These are phyloP conservation scores for Leucophenga montana DNA, from an alignment of 2,888 invertebrate genomes.

Conservation along the genomic window DNA sequence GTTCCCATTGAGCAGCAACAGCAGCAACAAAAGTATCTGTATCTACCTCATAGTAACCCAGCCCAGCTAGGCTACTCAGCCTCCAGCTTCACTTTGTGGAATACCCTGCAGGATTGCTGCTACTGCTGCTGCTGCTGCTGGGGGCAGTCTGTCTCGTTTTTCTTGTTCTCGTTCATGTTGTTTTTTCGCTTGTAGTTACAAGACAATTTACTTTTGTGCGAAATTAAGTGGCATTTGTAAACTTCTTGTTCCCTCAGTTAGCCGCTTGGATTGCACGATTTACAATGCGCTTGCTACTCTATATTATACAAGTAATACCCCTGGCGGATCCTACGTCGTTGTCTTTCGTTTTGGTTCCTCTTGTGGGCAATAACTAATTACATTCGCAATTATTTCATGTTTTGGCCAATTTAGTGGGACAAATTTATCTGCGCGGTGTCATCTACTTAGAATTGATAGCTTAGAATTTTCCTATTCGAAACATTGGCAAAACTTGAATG, in stretches of 20 bases:
- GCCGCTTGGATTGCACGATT: constrained; percentile 39
- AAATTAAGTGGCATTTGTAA: constrained; percentile 69
- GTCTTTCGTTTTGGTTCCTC: constrained; percentile 17
- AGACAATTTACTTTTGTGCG: constrained; percentile 72
- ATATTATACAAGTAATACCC: constrained; percentile 30
- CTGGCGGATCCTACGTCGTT: constrained; percentile 21
- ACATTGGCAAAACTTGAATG: constrained; percentile 51
- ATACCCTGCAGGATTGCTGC: constrained; percentile 1
- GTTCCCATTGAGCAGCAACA: constrained; percentile 30
- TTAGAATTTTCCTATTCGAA: constrained; percentile 42
- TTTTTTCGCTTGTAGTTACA: constrained; percentile 60
- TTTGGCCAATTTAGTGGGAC: constrained; percentile 74
- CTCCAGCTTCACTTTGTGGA: background rate
- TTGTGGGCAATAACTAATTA: constrained; percentile 66
- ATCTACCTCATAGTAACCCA: too few species aligned
- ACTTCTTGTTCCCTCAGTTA: constrained; percentile 55
- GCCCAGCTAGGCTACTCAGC: background rate
- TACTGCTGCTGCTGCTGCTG: constrained; percentile 46
- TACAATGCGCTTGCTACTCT: too few species aligned
- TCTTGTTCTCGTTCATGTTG: constrained; percentile 41
- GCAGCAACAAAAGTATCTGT: background rate
- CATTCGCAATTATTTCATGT: constrained; percentile 75
- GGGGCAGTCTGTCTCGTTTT: constrained; percentile 29
- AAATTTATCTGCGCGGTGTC: constrained; percentile 74
- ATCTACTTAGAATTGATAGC: constrained; percentile 73